These are phyloP conservation scores for Aporrectodea caliginosa DNA, from an alignment of 1,140 invertebrate genomes.

Conservation along the genomic window DNA sequence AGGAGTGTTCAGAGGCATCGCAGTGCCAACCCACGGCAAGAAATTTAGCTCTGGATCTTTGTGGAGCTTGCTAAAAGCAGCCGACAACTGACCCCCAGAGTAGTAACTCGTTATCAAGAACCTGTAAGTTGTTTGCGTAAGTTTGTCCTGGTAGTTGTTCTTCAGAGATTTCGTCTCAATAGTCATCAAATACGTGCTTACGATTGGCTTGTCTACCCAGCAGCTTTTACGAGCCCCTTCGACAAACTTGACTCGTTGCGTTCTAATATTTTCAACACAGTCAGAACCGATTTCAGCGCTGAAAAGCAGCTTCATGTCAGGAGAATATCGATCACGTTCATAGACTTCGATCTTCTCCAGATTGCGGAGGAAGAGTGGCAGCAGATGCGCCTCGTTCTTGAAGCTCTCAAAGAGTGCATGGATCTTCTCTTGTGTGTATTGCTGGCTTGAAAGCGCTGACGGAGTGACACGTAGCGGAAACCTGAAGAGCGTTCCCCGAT, in stretches of 20 bases:
- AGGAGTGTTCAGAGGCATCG: constrained; percentile 33
- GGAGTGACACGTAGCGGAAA: constrained; percentile 36
- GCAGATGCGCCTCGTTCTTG: constrained; percentile 29
- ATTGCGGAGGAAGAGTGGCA: constrained; percentile 31
- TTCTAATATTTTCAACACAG: constrained; percentile 24
- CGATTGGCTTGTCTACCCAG: constrained; percentile 21
- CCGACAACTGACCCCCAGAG: constrained; percentile 28
- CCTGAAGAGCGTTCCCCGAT: constrained; percentile 41
- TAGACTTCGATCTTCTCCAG: constrained; percentile 30
- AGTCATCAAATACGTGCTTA: constrained; percentile 16
- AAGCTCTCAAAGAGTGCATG: constrained; percentile 26
- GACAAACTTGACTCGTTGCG: constrained; percentile 12
- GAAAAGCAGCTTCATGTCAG: constrained; percentile 18
- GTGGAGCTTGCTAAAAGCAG: constrained; percentile 29
- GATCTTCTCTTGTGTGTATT: constrained; percentile 29
- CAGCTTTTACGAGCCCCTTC: neutral
- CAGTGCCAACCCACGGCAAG: constrained; percentile 44
- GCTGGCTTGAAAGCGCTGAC: constrained; percentile 9
- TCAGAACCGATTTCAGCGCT: constrained; percentile 4
- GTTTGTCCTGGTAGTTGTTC: neutral
- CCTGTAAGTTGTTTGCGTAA: neutral
- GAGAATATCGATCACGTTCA: neutral
- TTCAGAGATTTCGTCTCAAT: constrained; percentile 15
- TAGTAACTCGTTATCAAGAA: constrained; percentile 29
- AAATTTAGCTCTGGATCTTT: constrained; percentile 27